These are phyloP conservation scores for Artemia franciscana DNA, from an alignment of 1,140 invertebrate genomes.

Conservation along the genomic window DNA sequence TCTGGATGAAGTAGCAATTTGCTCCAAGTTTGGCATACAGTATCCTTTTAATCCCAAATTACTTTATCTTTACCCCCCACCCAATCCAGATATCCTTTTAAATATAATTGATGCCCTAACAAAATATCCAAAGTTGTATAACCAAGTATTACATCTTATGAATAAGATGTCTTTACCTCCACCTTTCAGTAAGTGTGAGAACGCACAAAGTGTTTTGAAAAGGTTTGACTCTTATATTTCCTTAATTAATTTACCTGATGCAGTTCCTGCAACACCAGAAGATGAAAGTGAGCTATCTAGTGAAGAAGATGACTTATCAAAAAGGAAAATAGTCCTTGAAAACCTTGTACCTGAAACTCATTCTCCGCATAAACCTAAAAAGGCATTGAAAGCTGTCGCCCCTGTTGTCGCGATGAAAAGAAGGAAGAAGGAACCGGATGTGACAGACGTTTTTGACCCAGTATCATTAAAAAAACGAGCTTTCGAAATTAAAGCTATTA, in stretches of 20 bases:
- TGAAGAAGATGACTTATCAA: conserved; percentile 22
- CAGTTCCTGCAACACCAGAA: conserved; percentile 46
- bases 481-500: conserved; percentile 24
- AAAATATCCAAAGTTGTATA: conserved; percentile 54
- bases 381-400: neutral
- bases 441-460: conserved; percentile 38
- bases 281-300: conserved; percentile 36
- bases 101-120: conserved; percentile 53
- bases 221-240: conserved; percentile 7
- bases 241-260: conserved; percentile 13
- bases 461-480: conserved; percentile 12
- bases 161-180: conserved; percentile 77
- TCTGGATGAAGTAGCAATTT: neutral
- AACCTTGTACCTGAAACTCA: conserved; percentile 10
- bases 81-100: conserved; percentile 39
- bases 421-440: conserved; percentile 14
- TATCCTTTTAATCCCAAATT: conserved; percentile 21
- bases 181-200: conserved; percentile 33
- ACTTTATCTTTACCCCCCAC: conserved; percentile 31
- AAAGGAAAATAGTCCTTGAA: conserved; percentile 30
- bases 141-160: conserved; percentile 72
- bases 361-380: neutral
- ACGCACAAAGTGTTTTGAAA: neutral
- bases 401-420: neutral
- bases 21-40: conserved; percentile 15